Conservation (phyloP, 2,113 vertebrate genomes). For the Carassius carassius region DNA sequence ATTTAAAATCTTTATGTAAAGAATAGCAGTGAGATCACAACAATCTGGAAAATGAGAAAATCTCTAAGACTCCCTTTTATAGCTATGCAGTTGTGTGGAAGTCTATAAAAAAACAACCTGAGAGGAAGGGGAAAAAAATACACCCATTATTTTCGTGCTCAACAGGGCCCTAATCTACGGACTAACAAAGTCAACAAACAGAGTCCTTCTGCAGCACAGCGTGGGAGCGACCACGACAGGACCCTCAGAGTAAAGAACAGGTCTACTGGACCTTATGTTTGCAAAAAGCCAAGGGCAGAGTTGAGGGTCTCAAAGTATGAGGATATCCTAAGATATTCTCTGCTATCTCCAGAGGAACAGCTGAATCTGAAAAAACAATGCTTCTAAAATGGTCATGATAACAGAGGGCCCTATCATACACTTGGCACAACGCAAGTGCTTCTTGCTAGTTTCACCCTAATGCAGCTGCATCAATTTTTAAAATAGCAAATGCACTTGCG, state of each 20-base stretch:
- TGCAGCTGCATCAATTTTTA: too few species aligned
- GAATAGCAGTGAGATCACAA: conserved; percentile 31
- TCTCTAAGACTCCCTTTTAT: conserved; percentile 43
- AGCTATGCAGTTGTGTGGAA: conserved; percentile 46
- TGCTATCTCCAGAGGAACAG: conserved; percentile 58
- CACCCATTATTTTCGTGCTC: conserved; percentile 5
- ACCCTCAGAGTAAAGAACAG: background rate
- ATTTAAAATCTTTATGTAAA: conserved; percentile 31
- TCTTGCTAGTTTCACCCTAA: too few species aligned
- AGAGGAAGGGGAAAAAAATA: conserved; percentile 21
- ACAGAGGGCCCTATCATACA: background rate
- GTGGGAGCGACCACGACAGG: background rate
- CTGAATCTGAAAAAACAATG: conserved; percentile 60
- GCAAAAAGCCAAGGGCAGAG: background rate
- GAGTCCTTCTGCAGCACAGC: background rate
- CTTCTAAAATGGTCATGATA: conserved; percentile 43
- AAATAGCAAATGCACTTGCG: too few species aligned
- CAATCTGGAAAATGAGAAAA: conserved; percentile 28
- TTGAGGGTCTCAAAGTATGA: background rate
- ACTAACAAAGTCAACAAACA: conserved; percentile 15
- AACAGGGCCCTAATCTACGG: background rate
- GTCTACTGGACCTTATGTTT: background rate
- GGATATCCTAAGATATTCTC: conserved; percentile 56
- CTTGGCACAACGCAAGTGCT: too few species aligned
- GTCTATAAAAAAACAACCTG: conserved; percentile 58